Evolutionary conservation across 2,888 invertebrate genomes (phyloP), one percentile per base, ranked within the genome.

Genomic region (Amphimallon solstitiale): DNA sequence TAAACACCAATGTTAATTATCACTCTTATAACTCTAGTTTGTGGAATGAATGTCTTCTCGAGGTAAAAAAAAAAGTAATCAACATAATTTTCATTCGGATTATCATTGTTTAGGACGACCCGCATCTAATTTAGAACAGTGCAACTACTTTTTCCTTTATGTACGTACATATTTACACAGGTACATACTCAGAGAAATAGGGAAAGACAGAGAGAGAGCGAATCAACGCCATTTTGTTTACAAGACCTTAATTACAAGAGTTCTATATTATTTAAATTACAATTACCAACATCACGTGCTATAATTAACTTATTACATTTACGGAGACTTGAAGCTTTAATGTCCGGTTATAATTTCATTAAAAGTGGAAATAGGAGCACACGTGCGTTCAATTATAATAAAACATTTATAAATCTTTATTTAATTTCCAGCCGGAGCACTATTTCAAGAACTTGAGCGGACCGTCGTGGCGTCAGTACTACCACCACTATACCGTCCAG

Each of bases 181-280:
- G 29, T 5, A 29, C 9, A 29, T 9, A 29, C 29, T 7, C 9
- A 29, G 5, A 7, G 5, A 5, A 1, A 29, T 5, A 29, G 29
- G 29, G 1, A 29, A 7, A 29, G 7, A 29, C 29, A 5, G 29
- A 29, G 38, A 49, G 23, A 5, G 29, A 29, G 38, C 37, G 23
- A 43, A 14, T 45, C 40, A 40, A 37, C 54, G 71, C 76, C 75
- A 77, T 78, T 78, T 79, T 78, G 76, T 77, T 76, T 76, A 76
- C 76, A 76, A 75, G 78, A 77, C 76, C 79, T 79, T 79, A 79
- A 81, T 80, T 79, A 78, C 78, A 76, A 77, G 77, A 78, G 79
- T 76, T 78, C 78, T 79, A 78, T 78, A 80, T 81, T 81, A 81
- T 80, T 81, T 79, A 80, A 80, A 79, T 80, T 79, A 80, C 81